A percentile compares a stretch with the other conserved stretches of the same genome.
These are phyloP conservation scores for Ispidina lecontei DNA, from an alignment of 2,797 vertebrate genomes.

Conservation along the genomic window DNA sequence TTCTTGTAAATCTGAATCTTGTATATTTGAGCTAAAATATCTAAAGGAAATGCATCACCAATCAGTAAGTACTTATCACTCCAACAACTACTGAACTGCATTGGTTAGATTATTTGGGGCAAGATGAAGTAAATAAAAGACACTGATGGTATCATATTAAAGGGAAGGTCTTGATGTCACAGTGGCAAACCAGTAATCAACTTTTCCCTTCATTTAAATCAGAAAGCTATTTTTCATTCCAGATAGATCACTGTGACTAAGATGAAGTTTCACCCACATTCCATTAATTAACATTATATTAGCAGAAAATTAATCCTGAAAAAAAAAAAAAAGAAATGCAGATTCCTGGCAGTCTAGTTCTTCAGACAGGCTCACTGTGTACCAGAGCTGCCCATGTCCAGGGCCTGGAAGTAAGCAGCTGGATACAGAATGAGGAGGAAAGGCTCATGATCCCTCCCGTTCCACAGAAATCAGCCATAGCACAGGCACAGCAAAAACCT, in stretches of 20 bases:
- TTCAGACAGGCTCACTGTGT: not conserved
- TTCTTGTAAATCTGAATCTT: not conserved
- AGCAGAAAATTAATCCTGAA: not conserved
- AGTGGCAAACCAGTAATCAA: not conserved
- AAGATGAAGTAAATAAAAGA: not conserved
- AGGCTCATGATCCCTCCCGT: not conserved
- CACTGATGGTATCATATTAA: not conserved
- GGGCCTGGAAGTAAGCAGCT: not conserved
- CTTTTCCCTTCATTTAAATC: not conserved
- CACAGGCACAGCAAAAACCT: not conserved
- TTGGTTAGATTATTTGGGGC: not conserved
- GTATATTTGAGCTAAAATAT: not conserved
- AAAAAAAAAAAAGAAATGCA: not conserved
- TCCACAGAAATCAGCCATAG: not conserved
- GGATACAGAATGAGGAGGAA: accelerated
- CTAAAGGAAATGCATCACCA: not conserved
- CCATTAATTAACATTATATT: not conserved
- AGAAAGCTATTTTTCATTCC: not conserved
- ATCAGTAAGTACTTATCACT: not conserved
- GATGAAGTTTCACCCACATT: not conserved
- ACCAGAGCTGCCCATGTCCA: not conserved
- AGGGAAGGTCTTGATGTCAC: not conserved
- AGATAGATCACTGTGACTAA: not conserved
- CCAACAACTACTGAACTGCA: not conserved
- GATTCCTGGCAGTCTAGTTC: not conserved